Percentiles rank a stretch among this genome's conserved stretches.
phyloP scores from a whole-genome alignment of 2,113 vertebrate species.

The Forbesichthys agassizii region DNA sequence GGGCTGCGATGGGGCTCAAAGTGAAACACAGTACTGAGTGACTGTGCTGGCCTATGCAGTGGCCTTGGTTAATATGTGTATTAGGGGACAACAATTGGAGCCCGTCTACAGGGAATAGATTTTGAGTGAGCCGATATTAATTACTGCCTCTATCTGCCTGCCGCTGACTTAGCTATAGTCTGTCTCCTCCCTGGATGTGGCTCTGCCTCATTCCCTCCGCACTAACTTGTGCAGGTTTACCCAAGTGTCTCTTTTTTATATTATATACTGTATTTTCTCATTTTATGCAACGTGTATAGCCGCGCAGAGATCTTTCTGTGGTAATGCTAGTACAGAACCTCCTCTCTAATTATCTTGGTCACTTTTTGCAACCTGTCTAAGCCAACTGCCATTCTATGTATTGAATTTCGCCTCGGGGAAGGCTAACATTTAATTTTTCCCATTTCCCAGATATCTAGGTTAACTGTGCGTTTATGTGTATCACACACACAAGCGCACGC shows the following conservation, averaged over 20 bases:
- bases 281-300: conserved; percentile 1
- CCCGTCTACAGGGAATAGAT: conserved; percentile 52
- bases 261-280: conserved; percentile 6
- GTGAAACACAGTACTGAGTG: conserved; percentile 61
- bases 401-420: too few species aligned
- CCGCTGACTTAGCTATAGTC: conserved; percentile 54
- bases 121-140: conserved; percentile 64
- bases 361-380: not conserved
- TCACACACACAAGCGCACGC: not conserved
- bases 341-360: not conserved
- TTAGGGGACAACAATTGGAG: conserved; percentile 70
- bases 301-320: not conserved
- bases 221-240: too few species aligned
- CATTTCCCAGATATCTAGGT: not conserved
- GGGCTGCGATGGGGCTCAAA: conserved; percentile 24
- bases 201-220: conserved; percentile 1
- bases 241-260: not conserved
- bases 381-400: not conserved
- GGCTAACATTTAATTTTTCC: not conserved
- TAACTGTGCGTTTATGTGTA: not conserved
- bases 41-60: conserved; percentile 60
- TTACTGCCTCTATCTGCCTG: conserved; percentile 62
- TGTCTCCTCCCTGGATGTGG: conserved; percentile 27
- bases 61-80: conserved; percentile 69
- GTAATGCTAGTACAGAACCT: not conserved